Evolutionary conservation across 2,888 invertebrate genomes (phyloP), one percentile per base, ranked within the genome.

Genomic region (Caenorhabditis angaria): DNA sequence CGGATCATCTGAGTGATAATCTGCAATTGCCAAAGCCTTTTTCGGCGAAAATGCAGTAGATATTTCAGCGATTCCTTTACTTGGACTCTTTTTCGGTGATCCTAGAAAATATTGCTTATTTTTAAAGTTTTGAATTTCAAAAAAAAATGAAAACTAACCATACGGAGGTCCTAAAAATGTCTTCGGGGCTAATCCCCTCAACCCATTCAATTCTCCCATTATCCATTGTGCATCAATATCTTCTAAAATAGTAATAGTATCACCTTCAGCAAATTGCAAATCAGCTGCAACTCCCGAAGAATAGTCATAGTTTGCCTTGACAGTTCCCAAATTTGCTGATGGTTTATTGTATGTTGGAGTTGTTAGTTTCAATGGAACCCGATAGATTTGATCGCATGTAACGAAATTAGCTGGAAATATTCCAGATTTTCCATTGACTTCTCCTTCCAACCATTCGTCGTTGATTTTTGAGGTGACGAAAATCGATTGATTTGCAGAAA

Each of bases 361-460:
- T 22, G 50, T 4, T 8, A 24, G n/a, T 32, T 32, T 65, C 48
- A 32, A 27, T 2, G 77, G 76, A 18, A 77, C 70, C 25, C 64
- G 60, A 54, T 56, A 64, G 14, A 75, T 63, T 29, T 59, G 63
- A 3, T 73, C 80, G 54, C 80, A 76, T 35, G 70, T 65, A 24
- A 85, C 84, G 57, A 76, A 85, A 50, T 66, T 80, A 20, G 66
- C 56, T 0, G 85, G 85, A 58, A 85, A 85, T 27, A 85, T 84
- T 29, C 85, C 85, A 1, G 53, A 48, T 35, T 65, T 63, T n/a
- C 81, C 81, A 32, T 67, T 60, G 12, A 61, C 61, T 48, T 83
- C 77, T 14, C 85, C 85, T n/a, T 78, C 74, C 1, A 84, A 63
- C 85, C 85, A 85, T 61, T 85, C 84, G 12, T 69, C 74, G 58